These are phyloP conservation scores for Apolygus lucorum DNA, from an alignment of 1,140 invertebrate genomes.

Conservation along the genomic window DNA sequence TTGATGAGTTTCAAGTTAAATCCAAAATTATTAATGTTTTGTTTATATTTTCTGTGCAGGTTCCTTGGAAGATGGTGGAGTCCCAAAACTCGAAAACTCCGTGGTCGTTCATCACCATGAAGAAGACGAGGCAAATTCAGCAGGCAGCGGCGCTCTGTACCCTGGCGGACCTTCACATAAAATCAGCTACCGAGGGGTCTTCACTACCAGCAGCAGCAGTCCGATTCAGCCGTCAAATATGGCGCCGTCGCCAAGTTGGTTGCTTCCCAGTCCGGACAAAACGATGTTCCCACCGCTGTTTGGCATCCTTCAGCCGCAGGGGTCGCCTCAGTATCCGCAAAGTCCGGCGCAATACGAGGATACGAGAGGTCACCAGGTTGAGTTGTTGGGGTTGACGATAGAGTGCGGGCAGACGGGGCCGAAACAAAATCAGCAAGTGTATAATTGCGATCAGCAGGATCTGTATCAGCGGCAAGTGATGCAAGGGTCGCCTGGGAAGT, in stretches of 20 bases:
- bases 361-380: conserved; percentile 42
- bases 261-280: conserved; percentile 53
- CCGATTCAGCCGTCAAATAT: conserved; percentile 38
- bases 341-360: conserved; percentile 43
- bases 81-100: conserved; percentile 47
- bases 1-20: no score
- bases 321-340: conserved; percentile 26
- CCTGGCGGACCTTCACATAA: conserved; percentile 41
- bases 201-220: conserved; percentile 52
- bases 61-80: conserved; percentile 64
- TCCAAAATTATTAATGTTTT: conserved; percentile 7
- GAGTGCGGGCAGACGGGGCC: conserved; percentile 48
- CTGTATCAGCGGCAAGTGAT: conserved; percentile 41
- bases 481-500: conserved; percentile 42
- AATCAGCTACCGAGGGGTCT: conserved; percentile 60
- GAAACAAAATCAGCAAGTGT: conserved; percentile 29
- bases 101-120: conserved; percentile 48
- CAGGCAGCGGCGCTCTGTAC: conserved; percentile 21
- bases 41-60: conserved; percentile 44
- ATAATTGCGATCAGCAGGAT: conserved; percentile 34
- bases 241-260: conserved; percentile 40
- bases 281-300: conserved; percentile 49
- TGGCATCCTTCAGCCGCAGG: conserved; percentile 39
- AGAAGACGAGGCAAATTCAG: conserved; percentile 59
- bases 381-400: conserved; percentile 52